Percentiles rank a stretch among this genome's conserved stretches.
Conservation (phyloP, 2,797 vertebrate genomes). For the Sciurus carolinensis region DNA sequence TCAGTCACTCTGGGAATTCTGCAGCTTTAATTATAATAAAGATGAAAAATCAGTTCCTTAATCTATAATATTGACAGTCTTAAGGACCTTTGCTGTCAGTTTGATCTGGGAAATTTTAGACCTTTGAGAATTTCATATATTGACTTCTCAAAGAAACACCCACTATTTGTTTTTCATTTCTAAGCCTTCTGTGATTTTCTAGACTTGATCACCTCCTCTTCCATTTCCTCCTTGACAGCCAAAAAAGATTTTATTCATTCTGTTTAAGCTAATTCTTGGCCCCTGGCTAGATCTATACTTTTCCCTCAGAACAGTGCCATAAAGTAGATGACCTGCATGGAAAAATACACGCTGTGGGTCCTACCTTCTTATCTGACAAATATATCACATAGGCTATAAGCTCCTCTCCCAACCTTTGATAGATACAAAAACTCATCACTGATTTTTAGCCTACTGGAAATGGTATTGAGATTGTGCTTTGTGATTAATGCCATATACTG, state of each 20-base stretch:
- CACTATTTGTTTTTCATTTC: neutral
- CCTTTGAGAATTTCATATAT: neutral
- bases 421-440: neutral
- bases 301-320: neutral
- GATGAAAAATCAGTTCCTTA: constrained; percentile 38
- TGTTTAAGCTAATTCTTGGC: constrained; percentile 4
- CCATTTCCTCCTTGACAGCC: neutral
- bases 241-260: neutral
- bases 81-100: neutral
- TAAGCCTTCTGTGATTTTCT: constrained; percentile 1
- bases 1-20: constrained; percentile 33
- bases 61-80: neutral
- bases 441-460: neutral
- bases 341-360: neutral
- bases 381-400: neutral
- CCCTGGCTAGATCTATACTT: neutral
- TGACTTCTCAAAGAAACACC: constrained; percentile 34
- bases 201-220: neutral
- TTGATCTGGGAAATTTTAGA: constrained; percentile 32
- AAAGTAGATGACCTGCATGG: neutral
- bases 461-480: neutral
- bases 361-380: neutral
- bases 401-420: neutral
- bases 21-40: constrained; percentile 5
- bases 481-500: neutral